Percentiles rank a stretch among this genome's conserved stretches.
Evolutionary conservation across 2,113 vertebrate genomes (phyloP).

Genomic region (Eupsittula cactorum): DNA sequence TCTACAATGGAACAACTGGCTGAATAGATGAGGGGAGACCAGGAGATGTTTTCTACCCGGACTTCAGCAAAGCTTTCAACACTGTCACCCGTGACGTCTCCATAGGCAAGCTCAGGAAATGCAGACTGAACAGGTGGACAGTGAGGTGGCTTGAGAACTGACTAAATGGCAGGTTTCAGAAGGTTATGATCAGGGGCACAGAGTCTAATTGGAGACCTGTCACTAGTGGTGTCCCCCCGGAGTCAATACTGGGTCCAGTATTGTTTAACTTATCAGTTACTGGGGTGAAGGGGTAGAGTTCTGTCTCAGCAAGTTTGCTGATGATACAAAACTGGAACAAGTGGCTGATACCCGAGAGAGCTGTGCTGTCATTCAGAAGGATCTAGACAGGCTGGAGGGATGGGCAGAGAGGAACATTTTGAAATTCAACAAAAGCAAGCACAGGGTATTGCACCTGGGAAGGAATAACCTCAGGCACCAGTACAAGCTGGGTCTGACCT

Average conservation of each 20-base stretch:
- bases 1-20: background rate
- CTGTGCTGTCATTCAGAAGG: background rate
- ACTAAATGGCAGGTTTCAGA: background rate
- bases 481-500: background rate
- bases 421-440: background rate
- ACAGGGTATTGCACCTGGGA: background rate
- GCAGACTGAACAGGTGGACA: background rate
- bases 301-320: background rate
- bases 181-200: background rate
- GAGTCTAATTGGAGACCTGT: background rate
- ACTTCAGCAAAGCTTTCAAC: background rate
- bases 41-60: background rate
- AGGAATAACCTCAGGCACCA: background rate
- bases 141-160: background rate
- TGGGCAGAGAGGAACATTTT: background rate
- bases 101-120: background rate
- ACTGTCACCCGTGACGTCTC: background rate
- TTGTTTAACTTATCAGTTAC: background rate
- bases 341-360: background rate
- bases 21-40: background rate
- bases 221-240: background rate
- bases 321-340: background rate
- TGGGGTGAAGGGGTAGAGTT: background rate
- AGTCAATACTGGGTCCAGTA: background rate
- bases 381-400: background rate